These are phyloP conservation scores for Deroplatys truncata DNA, from an alignment of 2,888 invertebrate genomes.

Conservation along the genomic window DNA sequence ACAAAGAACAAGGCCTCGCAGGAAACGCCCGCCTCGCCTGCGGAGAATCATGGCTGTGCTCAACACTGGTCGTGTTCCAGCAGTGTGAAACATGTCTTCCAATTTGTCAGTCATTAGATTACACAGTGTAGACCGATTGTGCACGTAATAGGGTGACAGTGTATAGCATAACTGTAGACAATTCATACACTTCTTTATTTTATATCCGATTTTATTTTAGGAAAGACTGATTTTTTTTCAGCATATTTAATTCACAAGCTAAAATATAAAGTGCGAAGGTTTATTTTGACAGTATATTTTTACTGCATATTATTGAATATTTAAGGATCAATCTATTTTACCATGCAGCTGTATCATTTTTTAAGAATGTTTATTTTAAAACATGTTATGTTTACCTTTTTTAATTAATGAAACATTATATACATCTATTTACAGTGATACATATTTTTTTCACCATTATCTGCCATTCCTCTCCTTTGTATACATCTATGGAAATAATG, in stretches of 20 bases:
- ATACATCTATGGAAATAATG: not conserved
- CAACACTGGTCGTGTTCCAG: slow-evolving; percentile 31
- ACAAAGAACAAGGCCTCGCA: slow-evolving; percentile 45
- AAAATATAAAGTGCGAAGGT: not conserved
- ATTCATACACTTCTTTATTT: not conserved
- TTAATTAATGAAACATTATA: not conserved
- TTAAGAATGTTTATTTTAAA: not conserved
- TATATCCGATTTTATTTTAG: not conserved
- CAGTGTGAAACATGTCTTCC: slow-evolving; percentile 26
- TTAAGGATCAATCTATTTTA: not conserved
- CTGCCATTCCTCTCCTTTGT: not conserved
- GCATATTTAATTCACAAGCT: not conserved
- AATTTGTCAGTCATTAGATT: not conserved
- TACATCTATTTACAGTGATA: not conserved
- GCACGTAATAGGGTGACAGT: not conserved
- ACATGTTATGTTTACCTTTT: not conserved
- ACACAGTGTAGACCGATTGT: not conserved
- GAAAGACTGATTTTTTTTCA: not conserved
- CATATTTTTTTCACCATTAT: not conserved
- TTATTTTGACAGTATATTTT: not conserved
- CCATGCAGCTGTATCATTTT: not conserved
- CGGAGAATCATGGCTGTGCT: slow-evolving; percentile 30
- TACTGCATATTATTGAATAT: not conserved
- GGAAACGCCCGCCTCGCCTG: slow-evolving; percentile 39
- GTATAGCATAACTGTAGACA: not conserved